Conservation (phyloP, 2,113 vertebrate species). For the Sorex fumeus region DNA sequence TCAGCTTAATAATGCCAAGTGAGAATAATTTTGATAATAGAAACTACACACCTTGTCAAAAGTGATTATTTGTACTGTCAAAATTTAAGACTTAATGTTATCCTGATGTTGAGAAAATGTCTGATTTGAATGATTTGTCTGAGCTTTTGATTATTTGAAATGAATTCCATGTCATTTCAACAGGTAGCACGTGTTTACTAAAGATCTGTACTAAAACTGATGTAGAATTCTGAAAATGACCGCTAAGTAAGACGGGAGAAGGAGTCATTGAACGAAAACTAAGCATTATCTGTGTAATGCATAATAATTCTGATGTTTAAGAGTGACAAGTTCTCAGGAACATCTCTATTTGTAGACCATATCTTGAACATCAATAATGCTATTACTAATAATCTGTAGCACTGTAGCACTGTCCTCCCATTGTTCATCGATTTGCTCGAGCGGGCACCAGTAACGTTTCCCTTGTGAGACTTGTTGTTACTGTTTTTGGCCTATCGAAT, state of each 20-base stretch:
- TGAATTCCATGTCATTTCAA: constrained; percentile 25
- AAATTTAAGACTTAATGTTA: constrained; percentile 1
- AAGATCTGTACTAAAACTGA: not conserved
- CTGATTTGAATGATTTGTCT: not conserved
- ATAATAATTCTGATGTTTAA: not conserved
- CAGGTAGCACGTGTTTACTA: not conserved
- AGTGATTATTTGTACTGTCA: not conserved
- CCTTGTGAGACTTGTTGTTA: too few species aligned
- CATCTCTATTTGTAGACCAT: not conserved
- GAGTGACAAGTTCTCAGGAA: not conserved
- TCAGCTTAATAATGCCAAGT: not conserved
- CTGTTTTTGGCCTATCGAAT: too few species aligned
- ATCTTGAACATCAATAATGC: not conserved
- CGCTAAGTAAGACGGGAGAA: not conserved
- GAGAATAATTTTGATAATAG: not conserved
- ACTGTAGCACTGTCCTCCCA: too few species aligned
- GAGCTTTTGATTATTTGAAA: not conserved
- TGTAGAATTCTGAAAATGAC: constrained; percentile 29
- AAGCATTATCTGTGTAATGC: not conserved
- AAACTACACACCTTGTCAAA: not conserved
- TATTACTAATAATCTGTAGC: too few species aligned
- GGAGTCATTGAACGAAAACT: not conserved
- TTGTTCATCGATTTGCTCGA: too few species aligned
- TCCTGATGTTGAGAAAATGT: not conserved
- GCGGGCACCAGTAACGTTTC: too few species aligned